Conservation (phyloP, 2,113 vertebrate genomes). For the Cervus canadensis region DNA sequence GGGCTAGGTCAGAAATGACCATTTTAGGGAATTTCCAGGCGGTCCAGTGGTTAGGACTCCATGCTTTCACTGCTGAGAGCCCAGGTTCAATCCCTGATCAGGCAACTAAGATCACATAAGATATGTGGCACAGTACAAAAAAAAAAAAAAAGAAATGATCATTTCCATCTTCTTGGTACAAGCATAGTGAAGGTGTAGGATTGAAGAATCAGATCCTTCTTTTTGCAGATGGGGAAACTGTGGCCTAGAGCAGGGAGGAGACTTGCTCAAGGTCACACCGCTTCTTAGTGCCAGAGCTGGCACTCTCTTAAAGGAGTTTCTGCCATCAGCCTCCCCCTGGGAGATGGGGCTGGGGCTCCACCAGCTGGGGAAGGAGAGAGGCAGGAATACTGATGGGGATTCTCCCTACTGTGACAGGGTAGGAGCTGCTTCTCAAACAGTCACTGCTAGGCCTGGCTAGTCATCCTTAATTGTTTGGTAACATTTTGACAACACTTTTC, state of each 20-base stretch:
- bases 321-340: neutral
- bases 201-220: neutral
- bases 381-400: neutral
- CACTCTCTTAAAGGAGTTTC: neutral
- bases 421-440: neutral
- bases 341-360: neutral
- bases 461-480: neutral
- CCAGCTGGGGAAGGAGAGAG: neutral
- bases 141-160: neutral
- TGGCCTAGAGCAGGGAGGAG: neutral
- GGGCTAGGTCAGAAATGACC: neutral
- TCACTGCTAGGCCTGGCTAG: neutral
- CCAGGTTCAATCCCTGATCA: neutral
- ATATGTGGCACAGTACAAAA: neutral
- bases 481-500: neutral
- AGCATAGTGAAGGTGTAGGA: neutral
- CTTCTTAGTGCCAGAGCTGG: neutral
- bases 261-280: neutral
- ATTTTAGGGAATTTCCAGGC: neutral
- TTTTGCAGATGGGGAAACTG: neutral
- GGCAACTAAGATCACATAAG: neutral
- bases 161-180: neutral
- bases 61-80: neutral
- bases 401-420: neutral
- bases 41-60: neutral